Evolutionary conservation across 53 echinoderm and acorn worm species (phyloP), one percentile per base, ranked within the genome.

Genomic region (Henricia sp.): DNA sequence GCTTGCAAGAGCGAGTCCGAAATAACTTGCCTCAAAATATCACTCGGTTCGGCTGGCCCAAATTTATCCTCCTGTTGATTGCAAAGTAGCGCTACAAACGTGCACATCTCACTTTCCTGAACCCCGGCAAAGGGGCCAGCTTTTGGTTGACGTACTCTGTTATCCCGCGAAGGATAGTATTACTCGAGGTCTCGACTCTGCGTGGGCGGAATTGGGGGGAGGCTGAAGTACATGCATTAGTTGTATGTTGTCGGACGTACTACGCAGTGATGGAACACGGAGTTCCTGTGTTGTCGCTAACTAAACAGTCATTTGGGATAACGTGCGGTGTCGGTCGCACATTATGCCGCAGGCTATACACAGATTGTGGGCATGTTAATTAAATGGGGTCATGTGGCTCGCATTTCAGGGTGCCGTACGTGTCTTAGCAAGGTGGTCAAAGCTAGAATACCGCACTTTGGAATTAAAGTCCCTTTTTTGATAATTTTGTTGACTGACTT

Each of bases 271-370:
- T 24, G 27, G 10, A 44, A 39, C 14, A 14, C 27, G 14, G n/a
- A n/a, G n/a, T n/a, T n/a, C n/a, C n/a, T n/a, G 17, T 4, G 33
- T 50, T 30, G 35, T 71, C 48, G 21, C 52, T 52, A 72, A 52
- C 52, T 51, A 58, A 76, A 76, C 76, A 58, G 42, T 76, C 41
- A 17, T 57, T 76, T 11, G 17, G 43, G 25, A 72, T 72, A 72
- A 72, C 34, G 53, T n/a, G 72, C 20, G 53, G 53, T 72, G 72
- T 72, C 14, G 52, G 35, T 52, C 34, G 25, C 37, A 21, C 6
- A 13, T 32, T 33, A 29, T 20, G 37, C 72, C 35, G 20, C 30
- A 2, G 11, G 53, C 72, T 52, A 72, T 53, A 51, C 25, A 34
- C 13, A 48, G 32, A 34, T 72, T n/a, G n/a, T n/a, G n/a, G 72